phyloP scores from a whole-genome alignment of 2,888 invertebrate species.

The Pammene aurita region DNA sequence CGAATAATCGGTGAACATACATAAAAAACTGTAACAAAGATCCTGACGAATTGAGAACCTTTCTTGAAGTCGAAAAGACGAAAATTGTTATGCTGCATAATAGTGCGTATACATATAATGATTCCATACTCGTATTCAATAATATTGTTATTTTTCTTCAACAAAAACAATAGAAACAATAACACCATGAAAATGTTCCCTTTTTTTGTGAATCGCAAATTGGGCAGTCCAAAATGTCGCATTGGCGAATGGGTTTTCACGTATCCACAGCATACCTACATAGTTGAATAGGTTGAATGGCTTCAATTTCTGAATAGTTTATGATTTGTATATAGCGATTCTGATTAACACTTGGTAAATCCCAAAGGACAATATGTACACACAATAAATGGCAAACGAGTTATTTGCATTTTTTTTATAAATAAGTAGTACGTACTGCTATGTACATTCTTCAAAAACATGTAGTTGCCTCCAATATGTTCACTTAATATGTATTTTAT shows the following conservation, averaged over 20 bases:
- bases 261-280: neutral
- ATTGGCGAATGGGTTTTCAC: constrained; percentile 9
- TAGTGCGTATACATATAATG: too few species aligned
- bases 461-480: too few species aligned
- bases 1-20: too few species aligned
- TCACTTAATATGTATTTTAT: too few species aligned
- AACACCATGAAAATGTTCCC: neutral
- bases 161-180: neutral
- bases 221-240: neutral
- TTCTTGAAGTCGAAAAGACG: too few species aligned
- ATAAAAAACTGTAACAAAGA: too few species aligned
- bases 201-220: neutral
- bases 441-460: too few species aligned
- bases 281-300: neutral
- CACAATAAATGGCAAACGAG: neutral
- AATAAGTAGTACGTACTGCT: neutral
- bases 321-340: constrained; percentile 1
- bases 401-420: neutral
- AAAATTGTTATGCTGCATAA: too few species aligned
- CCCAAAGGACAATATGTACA: neutral
- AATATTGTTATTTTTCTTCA: too few species aligned
- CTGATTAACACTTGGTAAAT: neutral
- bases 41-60: too few species aligned
- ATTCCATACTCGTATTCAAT: too few species aligned
- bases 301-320: neutral